Evolutionary conservation across 2,888 invertebrate genomes (phyloP), one percentile per base, ranked within the genome.

Genomic region (Cantharis nigra): DNA sequence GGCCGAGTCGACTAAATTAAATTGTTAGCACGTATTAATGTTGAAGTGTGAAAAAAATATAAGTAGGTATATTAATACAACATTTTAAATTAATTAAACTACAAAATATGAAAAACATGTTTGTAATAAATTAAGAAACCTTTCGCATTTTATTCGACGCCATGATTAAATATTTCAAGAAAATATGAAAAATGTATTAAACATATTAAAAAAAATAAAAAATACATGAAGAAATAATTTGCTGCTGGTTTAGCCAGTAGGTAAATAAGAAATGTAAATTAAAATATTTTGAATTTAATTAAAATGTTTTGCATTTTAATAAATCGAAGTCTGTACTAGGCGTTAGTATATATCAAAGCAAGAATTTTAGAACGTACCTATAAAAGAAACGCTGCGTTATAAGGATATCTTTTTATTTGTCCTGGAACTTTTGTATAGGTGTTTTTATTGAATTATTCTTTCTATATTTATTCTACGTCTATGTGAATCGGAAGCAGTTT

Each of bases 401-500:
- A 72, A 75, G 65, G 70, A 72, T 75, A 78, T 75, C 72, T 49
- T 75, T 78, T 74, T 78, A 72, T 78, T 78, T 78, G 77, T 78
- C 74, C 16, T 78, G 63, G 49, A 75, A 75, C 72, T 75, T 75
- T 76, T 78, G 78, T 73, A 71, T 75, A 76, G 78, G 75, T 78
- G 76, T 76, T 73, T 78, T 74, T 79, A 79, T 79, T 78, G 79
- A 79, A 79, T 79, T 79, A 79, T 79, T 75, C 79, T 78, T 78
- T 75, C 77, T 75, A 75, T 79, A 74, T 79, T 79, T 77, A 75
- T 75, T 74, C 77, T 73, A 72, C 69, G 74, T 71, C 74, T 76
- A 78, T 77, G 75, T 77, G 77, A 79, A 75, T 76, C 75, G 77
- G 74, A 70, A 75, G 73, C 79, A 75, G 70, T 79, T 79, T 79